These are phyloP conservation scores for Ecliptopera silaceata DNA, from an alignment of 2,888 invertebrate species.

Conservation along the genomic window DNA sequence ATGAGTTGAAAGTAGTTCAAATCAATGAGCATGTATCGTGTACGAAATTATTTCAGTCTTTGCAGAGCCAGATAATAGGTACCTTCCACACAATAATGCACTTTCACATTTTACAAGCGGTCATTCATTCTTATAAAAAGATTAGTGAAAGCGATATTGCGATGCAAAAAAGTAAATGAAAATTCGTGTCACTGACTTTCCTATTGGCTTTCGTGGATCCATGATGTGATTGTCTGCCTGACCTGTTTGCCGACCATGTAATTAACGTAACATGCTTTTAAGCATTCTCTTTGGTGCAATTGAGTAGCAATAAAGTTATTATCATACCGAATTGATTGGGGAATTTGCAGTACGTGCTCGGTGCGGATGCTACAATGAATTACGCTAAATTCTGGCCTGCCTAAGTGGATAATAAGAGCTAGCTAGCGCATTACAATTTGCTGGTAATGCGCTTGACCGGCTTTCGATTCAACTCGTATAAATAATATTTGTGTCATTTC, in stretches of 20 bases:
- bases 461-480: slow-evolving; percentile 50
- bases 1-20: slow-evolving; percentile 56
- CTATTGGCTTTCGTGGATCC: slow-evolving; percentile 62
- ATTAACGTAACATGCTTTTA: slow-evolving; percentile 37
- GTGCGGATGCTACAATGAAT: slow-evolving; percentile 44
- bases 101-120: slow-evolving; percentile 76
- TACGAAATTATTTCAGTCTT: slow-evolving; percentile 52
- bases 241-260: slow-evolving; percentile 52
- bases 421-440: slow-evolving; percentile 27
- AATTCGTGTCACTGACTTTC: slow-evolving; percentile 79
- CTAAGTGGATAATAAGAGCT: slow-evolving; percentile 29
- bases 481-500: background rate
- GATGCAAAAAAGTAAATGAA: slow-evolving; percentile 77
- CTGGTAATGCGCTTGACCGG: slow-evolving; percentile 40
- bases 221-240: slow-evolving; percentile 56
- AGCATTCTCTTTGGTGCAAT: slow-evolving; percentile 31
- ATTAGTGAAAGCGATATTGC: slow-evolving; percentile 78
- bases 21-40: slow-evolving; percentile 57
- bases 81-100: slow-evolving; percentile 58
- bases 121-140: slow-evolving; percentile 75
- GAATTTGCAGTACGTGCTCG: slow-evolving; percentile 45
- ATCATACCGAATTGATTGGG: slow-evolving; percentile 37
- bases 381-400: slow-evolving; percentile 37
- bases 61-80: slow-evolving; percentile 46
- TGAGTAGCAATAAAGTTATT: slow-evolving; percentile 40